phyloP scores from a whole-genome alignment of 2,797 vertebrate genomes.

The Ptychobarbus kaznakovi region DNA sequence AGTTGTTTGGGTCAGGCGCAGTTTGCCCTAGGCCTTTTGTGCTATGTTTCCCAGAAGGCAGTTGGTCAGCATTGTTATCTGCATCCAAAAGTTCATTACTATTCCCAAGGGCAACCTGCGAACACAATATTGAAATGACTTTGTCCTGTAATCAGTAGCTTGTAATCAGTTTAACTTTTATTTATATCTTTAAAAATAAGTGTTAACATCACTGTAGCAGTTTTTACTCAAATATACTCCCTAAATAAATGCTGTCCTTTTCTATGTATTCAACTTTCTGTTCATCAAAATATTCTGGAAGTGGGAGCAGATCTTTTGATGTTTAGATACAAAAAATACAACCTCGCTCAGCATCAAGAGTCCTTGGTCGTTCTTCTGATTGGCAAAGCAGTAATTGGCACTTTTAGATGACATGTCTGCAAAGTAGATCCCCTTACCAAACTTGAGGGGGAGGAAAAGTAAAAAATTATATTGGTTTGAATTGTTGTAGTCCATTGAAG shows the following conservation, averaged over 20 bases:
- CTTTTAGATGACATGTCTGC: conserved; percentile 95
- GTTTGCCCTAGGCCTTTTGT: conserved; percentile 88
- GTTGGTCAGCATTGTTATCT: conserved; percentile 79
- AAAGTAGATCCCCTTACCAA: conserved; percentile 94
- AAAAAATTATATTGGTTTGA: neutral
- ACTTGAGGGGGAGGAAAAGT: conserved; percentile 71
- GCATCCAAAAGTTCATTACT: conserved; percentile 84
- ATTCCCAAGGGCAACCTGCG: conserved; percentile 90
- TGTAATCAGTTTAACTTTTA: neutral
- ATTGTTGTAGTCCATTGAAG: neutral
- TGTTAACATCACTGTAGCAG: neutral
- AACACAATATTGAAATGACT: neutral
- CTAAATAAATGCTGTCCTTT: neutral
- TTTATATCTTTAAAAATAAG: neutral
- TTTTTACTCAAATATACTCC: neutral
- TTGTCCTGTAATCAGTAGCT: neutral
- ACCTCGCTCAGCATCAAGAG: conserved; percentile 89
- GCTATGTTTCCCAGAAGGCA: conserved; percentile 86
- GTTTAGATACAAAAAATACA: conserved; percentile 19
- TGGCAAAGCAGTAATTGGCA: conserved; percentile 91
- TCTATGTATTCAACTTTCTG: neutral
- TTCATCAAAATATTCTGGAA: neutral
- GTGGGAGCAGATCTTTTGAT: neutral
- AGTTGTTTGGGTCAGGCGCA: conserved; percentile 77
- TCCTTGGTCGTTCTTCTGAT: conserved; percentile 76